These are phyloP conservation scores for Simalia tracyae DNA, from an alignment of 2,797 vertebrate species.

Conservation along the genomic window DNA sequence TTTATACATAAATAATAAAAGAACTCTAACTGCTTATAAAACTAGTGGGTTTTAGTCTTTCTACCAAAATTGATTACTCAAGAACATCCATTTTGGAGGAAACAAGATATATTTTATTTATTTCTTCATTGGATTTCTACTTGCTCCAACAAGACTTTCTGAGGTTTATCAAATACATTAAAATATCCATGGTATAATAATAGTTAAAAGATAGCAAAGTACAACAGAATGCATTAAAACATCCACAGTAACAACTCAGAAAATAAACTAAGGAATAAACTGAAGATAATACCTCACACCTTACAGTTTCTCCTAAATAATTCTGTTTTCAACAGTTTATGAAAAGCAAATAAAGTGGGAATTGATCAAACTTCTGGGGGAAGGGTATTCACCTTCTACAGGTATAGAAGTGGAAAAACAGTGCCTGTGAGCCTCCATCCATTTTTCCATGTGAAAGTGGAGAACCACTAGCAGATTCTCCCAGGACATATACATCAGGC, in stretches of 20 bases:
- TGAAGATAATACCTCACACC: background rate
- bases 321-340: background rate
- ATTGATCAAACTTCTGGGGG: background rate
- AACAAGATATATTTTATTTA: background rate
- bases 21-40: no score
- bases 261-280: background rate
- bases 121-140: background rate
- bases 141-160: background rate
- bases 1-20: no score
- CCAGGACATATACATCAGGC: background rate
- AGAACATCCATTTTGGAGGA: no score
- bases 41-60: background rate
- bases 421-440: background rate
- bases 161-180: background rate
- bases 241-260: background rate
- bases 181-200: background rate
- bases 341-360: background rate
- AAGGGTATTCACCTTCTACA: background rate
- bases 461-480: background rate
- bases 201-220: background rate
- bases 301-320: background rate
- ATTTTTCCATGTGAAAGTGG: background rate
- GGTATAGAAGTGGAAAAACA: background rate
- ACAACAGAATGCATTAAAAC: background rate
- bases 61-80: background rate